A percentile compares a stretch with the other conserved stretches of the same genome.
Conservation (phyloP, 2,797 vertebrate species). For the Chromobotia macracanthus region DNA sequence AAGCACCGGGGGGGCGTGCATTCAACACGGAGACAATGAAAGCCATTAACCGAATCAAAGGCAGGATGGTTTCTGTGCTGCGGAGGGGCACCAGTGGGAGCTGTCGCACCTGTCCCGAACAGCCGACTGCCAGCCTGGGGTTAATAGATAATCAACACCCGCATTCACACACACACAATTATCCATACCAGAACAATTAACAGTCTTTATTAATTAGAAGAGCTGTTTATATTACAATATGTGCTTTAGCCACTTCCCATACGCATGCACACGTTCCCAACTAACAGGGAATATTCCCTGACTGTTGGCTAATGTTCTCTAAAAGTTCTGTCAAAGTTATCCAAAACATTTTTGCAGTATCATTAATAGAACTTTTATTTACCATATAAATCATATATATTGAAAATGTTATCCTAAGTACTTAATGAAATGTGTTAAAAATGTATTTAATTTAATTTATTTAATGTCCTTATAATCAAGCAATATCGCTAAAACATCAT, state of each 20-base stretch:
- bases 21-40: slow-evolving; percentile 51
- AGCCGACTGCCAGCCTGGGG: slow-evolving; percentile 54
- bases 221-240: slow-evolving; percentile 57
- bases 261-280: slow-evolving; percentile 13
- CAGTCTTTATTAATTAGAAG: slow-evolving; percentile 67
- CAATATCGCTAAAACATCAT: too few species aligned
- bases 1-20: slow-evolving; percentile 47
- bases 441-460: too few species aligned
- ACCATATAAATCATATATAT: too few species aligned
- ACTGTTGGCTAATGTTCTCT: too few species aligned
- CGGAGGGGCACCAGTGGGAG: slow-evolving; percentile 48
- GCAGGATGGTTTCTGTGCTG: slow-evolving; percentile 46
- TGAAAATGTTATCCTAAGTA: too few species aligned
- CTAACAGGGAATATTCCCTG: too few species aligned
- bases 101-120: slow-evolving; percentile 42
- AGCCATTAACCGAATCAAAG: slow-evolving; percentile 50
- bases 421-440: too few species aligned
- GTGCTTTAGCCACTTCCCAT: slow-evolving; percentile 43
- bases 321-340: too few species aligned
- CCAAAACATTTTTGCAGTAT: too few species aligned
- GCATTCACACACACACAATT: slow-evolving; percentile 65
- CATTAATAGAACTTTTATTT: too few species aligned
- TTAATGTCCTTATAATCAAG: too few species aligned
- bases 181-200: slow-evolving; percentile 71
- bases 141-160: slow-evolving; percentile 64